Evolutionary conservation across 2,888 invertebrate species (phyloP).

Genomic region (Lypha dubia): DNA sequence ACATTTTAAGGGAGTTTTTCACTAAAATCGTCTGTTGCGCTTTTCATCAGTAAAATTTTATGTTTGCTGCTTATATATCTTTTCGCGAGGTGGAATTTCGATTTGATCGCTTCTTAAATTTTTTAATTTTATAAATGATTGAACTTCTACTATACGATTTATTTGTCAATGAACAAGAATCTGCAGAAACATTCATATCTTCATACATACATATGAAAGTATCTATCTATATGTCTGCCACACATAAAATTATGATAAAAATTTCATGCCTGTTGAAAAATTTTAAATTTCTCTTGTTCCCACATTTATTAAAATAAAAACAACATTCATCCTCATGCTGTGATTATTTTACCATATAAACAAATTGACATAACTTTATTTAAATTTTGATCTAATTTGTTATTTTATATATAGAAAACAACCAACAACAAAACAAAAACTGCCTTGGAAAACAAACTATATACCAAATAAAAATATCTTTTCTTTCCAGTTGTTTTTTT

Average conservation of each 20-base stretch:
- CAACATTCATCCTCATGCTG: conserved; percentile 60
- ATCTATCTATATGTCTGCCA: not conserved
- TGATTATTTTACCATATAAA: conserved; percentile 66
- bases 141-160: no score
- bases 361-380: conserved; percentile 72
- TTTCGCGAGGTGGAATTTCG: no score
- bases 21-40: no score
- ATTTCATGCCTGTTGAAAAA: not conserved
- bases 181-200: no score
- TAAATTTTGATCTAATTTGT: conserved; percentile 72
- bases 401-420: conserved; percentile 26
- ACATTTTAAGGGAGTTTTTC: no score
- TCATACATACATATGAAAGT: no score
- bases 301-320: conserved; percentile 65
- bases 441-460: conserved; percentile 36
- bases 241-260: not conserved
- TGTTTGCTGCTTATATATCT: no score
- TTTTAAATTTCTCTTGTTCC: conserved; percentile 54
- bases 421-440: conserved; percentile 19
- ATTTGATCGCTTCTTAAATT: no score
- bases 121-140: no score
- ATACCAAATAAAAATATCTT: conserved; percentile 44
- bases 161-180: no score
- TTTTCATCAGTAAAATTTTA: no score
- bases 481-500: conserved; percentile 30